Percentiles rank a stretch among this genome's conserved stretches.
Evolutionary conservation across 2,888 invertebrate species (phyloP).

Genomic region (Chaetoderma sp.): DNA sequence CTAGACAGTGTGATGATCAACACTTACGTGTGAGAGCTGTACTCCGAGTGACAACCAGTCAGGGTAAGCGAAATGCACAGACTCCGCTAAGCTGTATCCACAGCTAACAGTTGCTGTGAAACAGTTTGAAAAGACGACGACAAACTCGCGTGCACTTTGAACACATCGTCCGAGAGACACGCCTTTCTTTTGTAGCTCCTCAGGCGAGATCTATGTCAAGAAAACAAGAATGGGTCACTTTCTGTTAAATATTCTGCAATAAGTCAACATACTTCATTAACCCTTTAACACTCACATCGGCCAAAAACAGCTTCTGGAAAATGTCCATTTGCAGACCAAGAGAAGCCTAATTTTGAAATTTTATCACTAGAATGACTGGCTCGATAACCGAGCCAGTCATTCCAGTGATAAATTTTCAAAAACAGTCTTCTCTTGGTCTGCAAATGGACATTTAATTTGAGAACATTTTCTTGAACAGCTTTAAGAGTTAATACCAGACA

Average conservation of each 20-base stretch:
- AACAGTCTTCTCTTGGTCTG: too few species aligned
- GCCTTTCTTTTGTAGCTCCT: slow-evolving; percentile 79
- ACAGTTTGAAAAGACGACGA: slow-evolving; percentile 89
- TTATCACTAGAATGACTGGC: too few species aligned
- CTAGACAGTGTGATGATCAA: too few species aligned
- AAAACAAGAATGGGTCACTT: slow-evolving; percentile 7
- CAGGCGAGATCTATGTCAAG: slow-evolving; percentile 78
- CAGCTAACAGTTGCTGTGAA: slow-evolving; percentile 90
- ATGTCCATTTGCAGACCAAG: too few species aligned
- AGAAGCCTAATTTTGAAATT: too few species aligned
- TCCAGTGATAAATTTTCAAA: too few species aligned
- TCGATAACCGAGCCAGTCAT: too few species aligned
- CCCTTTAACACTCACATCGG: too few species aligned
- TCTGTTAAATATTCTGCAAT: too few species aligned
- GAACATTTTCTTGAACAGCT: not conserved
- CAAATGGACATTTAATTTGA: too few species aligned
- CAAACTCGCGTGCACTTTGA: slow-evolving; percentile 88
- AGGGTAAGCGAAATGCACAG: slow-evolving; percentile 88
- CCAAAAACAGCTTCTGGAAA: too few species aligned
- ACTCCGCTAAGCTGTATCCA: slow-evolving; percentile 90
- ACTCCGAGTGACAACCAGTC: slow-evolving; percentile 83
- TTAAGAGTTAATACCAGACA: not conserved
- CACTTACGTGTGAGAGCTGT: slow-evolving; percentile 78
- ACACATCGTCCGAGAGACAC: slow-evolving; percentile 84
- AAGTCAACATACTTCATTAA: not conserved